Evolutionary conservation across 2,797 vertebrate genomes (phyloP).

Genomic region (Helarctos malayanus): DNA sequence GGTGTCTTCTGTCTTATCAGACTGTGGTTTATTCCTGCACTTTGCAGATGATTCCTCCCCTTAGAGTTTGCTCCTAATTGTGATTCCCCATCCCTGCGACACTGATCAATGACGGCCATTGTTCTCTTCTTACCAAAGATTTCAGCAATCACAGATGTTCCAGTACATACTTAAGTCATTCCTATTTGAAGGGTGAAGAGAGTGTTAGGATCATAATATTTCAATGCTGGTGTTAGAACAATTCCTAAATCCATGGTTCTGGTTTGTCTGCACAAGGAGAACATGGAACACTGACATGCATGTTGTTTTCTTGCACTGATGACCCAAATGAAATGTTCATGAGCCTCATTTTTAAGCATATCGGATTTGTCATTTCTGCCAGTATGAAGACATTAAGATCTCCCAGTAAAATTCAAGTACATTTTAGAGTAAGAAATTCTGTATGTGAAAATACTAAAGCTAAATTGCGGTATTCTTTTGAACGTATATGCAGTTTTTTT

Average conservation of each 20-base stretch:
- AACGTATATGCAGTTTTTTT: conserved; percentile 30
- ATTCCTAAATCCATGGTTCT: neutral
- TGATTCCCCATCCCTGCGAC: neutral
- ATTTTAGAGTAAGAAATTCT: conserved; percentile 71
- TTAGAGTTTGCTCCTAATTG: neutral
- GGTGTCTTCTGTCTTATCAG: neutral
- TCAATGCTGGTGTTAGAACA: neutral
- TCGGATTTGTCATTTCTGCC: neutral
- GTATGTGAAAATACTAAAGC: conserved; percentile 64
- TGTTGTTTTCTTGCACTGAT: neutral
- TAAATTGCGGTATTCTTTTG: conserved; percentile 66
- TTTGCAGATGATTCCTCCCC: neutral
- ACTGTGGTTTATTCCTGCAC: neutral
- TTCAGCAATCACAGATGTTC: neutral
- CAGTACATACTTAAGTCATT: neutral
- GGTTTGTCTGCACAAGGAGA: neutral
- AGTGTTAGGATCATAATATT: neutral
- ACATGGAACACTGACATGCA: neutral
- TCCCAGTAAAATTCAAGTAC: neutral
- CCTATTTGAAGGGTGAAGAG: neutral
- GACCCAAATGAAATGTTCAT: neutral
- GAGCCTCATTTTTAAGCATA: neutral
- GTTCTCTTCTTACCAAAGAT: neutral
- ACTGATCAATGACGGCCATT: neutral
- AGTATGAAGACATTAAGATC: neutral